A percentile compares a stretch with the other conserved stretches of the same genome.
phyloP scores from a whole-genome alignment of 2,113 vertebrate genomes.

The Panthera leo region DNA sequence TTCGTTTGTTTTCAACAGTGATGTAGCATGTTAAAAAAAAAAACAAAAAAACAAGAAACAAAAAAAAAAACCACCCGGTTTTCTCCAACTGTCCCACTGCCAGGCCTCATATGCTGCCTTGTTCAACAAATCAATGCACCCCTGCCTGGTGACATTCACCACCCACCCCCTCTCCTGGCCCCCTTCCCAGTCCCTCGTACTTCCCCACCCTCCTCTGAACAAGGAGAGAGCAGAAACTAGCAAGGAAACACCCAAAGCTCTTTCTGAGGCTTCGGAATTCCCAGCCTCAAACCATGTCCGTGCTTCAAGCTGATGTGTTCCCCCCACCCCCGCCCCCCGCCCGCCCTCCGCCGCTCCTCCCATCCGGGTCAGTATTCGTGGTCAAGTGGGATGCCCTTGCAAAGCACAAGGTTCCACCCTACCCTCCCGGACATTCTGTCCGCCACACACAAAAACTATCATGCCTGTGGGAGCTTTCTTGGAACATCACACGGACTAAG shows the following conservation, averaged over 20 bases:
- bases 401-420: conserved; percentile 13
- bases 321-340: background rate
- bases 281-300: background rate
- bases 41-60: background rate
- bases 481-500: background rate
- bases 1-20: conserved; percentile 84
- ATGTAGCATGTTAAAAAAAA: conserved; percentile 86
- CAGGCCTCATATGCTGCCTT: conserved; percentile 86
- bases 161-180: background rate
- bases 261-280: background rate
- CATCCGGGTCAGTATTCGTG: background rate
- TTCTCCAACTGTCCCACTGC: conserved; percentile 84
- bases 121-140: conserved; percentile 78
- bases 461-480: background rate
- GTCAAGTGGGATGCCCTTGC: background rate
- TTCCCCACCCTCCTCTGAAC: background rate
- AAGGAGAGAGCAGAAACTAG: background rate
- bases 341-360: background rate
- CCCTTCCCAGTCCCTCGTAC: background rate
- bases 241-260: background rate
- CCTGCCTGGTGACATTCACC: conserved; percentile 71
- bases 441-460: background rate
- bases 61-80: conserved; percentile 62
- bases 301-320: background rate
- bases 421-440: background rate